Conservation (phyloP, 2,888 invertebrate species). For the Epistrophe eligans region DNA sequence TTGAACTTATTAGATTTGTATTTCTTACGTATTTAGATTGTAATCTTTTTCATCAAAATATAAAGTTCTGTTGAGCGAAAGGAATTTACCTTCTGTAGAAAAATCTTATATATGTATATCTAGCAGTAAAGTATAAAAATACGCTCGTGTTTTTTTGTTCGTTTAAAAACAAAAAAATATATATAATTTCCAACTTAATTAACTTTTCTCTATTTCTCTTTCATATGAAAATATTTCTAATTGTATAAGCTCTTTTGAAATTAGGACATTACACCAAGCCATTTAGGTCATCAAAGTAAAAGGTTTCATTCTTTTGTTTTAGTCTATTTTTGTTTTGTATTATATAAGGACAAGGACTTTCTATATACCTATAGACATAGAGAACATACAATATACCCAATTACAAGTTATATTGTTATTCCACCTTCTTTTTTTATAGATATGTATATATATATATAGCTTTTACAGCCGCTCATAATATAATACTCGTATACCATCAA, state of each 20-base stretch:
- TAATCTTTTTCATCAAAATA: too few species aligned
- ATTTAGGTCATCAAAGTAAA: neutral
- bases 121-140: too few species aligned
- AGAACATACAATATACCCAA: neutral
- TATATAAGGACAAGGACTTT: neutral
- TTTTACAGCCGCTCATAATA: neutral
- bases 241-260: neutral
- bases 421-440: slow-evolving; percentile 3
- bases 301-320: neutral
- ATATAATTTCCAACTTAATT: too few species aligned
- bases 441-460: neutral
- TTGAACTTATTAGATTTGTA: too few species aligned
- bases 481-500: neutral
- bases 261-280: neutral
- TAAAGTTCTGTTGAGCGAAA: too few species aligned
- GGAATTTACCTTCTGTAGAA: too few species aligned
- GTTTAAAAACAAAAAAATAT: too few species aligned
- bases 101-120: too few species aligned
- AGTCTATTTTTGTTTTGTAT: neutral
- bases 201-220: neutral
- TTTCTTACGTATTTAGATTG: too few species aligned
- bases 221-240: neutral
- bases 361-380: neutral
- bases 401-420: slow-evolving; percentile 22
- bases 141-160: too few species aligned